Percentiles rank a stretch among this genome's conserved stretches.
Conservation (phyloP, 2,888 invertebrate species). For the Eristalinus sepulchralis region DNA sequence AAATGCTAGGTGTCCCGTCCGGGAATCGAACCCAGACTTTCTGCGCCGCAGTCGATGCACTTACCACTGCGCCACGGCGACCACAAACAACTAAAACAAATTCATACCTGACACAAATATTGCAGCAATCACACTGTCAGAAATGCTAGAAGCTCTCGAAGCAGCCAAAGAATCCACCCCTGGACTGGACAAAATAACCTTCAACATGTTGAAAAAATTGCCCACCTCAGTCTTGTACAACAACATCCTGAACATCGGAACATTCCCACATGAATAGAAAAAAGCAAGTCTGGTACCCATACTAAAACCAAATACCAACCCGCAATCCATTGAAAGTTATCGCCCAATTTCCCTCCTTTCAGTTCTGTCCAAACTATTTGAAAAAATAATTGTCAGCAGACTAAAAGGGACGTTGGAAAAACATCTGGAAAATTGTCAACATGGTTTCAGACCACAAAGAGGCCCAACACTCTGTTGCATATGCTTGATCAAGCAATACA, state of each 20-base stretch:
- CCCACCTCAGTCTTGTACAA: neutral
- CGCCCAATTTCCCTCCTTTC: neutral
- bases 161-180: constrained; percentile 5
- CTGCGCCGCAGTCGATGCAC: too few relatives aligned
- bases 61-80: too few relatives aligned
- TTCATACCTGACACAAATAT: too few relatives aligned
- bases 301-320: too few relatives aligned
- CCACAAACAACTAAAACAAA: neutral
- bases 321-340: neutral
- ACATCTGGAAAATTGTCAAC: neutral
- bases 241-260: neutral
- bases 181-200: constrained; percentile 4
- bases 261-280: constrained; percentile 10
- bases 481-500: constrained; percentile 16
- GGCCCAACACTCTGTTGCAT: constrained; percentile 6
- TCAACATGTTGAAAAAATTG: constrained; percentile 4
- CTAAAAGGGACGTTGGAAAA: neutral
- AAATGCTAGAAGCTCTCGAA: neutral
- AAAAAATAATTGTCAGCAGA: constrained; percentile 6
- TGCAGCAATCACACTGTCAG: neutral
- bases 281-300: too few relatives aligned
- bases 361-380: neutral
- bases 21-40: too few relatives aligned
- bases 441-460: neutral
- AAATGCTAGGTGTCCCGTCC: too few relatives aligned